Percentiles rank a stretch among this genome's conserved stretches.
phyloP scores from a whole-genome alignment of 2,797 vertebrate species.

The Macroramphosus scolopax region DNA sequence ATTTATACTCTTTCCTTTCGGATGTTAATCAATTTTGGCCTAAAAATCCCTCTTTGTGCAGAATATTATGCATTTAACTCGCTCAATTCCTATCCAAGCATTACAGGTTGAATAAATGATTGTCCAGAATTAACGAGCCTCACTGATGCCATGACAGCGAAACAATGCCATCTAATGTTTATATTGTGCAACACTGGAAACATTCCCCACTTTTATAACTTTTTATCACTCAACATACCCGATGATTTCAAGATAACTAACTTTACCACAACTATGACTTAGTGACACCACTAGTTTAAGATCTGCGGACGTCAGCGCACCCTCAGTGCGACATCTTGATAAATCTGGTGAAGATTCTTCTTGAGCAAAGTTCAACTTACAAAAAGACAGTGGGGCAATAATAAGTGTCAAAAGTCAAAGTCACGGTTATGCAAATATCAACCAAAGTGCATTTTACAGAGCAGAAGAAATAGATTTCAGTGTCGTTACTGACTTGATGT shows the following conservation, averaged over 20 bases:
- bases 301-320: constrained; percentile 12
- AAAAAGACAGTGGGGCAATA: constrained; percentile 60
- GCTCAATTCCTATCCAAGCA: too few relatives aligned
- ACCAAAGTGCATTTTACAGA: background rate
- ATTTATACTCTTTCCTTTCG: constrained; percentile 7
- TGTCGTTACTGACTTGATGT: background rate
- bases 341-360: constrained; percentile 33
- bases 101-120: background rate
- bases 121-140: too few relatives aligned
- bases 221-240: background rate
- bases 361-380: constrained; percentile 67
- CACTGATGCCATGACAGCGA: too few relatives aligned
- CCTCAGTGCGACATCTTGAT: too few relatives aligned
- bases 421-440: constrained; percentile 36
- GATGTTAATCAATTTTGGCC: constrained; percentile 22
- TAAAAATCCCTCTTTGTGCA: background rate
- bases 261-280: too few relatives aligned
- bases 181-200: constrained; percentile 10
- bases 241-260: too few relatives aligned
- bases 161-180: constrained; percentile 51
- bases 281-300: constrained; percentile 4
- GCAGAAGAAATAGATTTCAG: background rate
- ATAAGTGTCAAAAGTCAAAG: constrained; percentile 16
- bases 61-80: too few relatives aligned
- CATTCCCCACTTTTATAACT: background rate